Conservation (phyloP, 1,140 invertebrate genomes). For the Diprion similis region DNA sequence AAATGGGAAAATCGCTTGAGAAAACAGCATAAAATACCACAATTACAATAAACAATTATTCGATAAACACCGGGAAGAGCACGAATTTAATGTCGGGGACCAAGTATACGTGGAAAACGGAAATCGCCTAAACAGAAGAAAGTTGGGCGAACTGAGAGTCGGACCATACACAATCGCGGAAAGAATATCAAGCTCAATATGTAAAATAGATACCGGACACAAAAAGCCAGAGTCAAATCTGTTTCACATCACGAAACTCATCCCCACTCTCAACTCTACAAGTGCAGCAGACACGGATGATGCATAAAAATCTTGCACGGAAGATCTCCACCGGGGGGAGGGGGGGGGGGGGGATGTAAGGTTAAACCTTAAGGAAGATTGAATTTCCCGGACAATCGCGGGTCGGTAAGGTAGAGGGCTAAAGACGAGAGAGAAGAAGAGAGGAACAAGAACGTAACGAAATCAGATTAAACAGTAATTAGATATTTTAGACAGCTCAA, state of each 20-base stretch:
- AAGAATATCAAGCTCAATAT: slow-evolving; percentile 23
- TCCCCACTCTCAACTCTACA: neutral
- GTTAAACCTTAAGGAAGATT: no score
- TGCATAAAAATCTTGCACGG: no score
- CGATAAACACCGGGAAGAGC: slow-evolving; percentile 17
- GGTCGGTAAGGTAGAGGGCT: no score
- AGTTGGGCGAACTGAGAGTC: slow-evolving; percentile 23
- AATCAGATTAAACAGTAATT: no score
- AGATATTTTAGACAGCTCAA: no score
- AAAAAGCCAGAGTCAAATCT: slow-evolving; percentile 13
- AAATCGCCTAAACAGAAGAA: slow-evolving; percentile 13
- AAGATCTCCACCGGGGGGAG: no score
- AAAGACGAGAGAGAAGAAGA: no score
- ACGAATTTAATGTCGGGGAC: slow-evolving; percentile 19
- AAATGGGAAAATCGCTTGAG: slow-evolving; percentile 11
- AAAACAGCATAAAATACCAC: slow-evolving; percentile 18
- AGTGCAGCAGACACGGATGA: no score
- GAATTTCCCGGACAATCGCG: no score
- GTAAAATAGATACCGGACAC: slow-evolving; percentile 15
- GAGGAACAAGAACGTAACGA: no score
- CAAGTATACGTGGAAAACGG: slow-evolving; percentile 20
- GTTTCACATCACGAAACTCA: slow-evolving; percentile 18
- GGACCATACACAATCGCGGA: slow-evolving; percentile 21
- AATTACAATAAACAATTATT: slow-evolving; percentile 19
- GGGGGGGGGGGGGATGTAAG: no score